Percentiles rank a stretch among this genome's conserved stretches.
Conservation (phyloP, 1,140 invertebrate species). For the Zaprionus taronus region DNA sequence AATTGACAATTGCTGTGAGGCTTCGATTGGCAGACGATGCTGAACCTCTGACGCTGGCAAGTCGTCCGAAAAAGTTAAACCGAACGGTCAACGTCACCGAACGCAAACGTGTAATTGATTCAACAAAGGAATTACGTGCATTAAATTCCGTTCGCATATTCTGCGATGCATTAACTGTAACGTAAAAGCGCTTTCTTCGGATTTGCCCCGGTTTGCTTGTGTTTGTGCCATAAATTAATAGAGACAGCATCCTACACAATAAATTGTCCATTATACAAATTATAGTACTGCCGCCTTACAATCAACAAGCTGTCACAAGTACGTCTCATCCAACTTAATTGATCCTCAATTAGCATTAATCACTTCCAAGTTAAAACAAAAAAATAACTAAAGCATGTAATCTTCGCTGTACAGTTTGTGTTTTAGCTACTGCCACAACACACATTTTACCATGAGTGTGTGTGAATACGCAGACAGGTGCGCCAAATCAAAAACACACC, state of each 20-base stretch:
- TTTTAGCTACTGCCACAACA: constrained; percentile 4
- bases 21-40: constrained; percentile 47
- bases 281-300: constrained; percentile 20
- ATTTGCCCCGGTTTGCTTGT: constrained; percentile 12
- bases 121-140: constrained; percentile 45
- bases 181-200: constrained; percentile 14
- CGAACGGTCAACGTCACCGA: constrained; percentile 63
- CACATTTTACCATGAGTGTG: constrained; percentile 14
- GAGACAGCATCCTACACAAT: constrained; percentile 6
- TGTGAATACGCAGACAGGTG: constrained; percentile 59
- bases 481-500: constrained; percentile 46
- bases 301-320: constrained; percentile 48
- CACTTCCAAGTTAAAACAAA: constrained; percentile 1
- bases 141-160: neutral
- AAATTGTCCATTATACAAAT: constrained; percentile 7
- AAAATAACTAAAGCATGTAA: constrained; percentile 10
- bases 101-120: constrained; percentile 60
- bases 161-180: constrained; percentile 41
- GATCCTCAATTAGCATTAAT: constrained; percentile 14
- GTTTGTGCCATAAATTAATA: constrained; percentile 29
- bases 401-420: constrained; percentile 26
- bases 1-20: constrained; percentile 44
- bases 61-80: constrained; percentile 30
- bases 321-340: constrained; percentile 37
- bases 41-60: constrained; percentile 41